Base-by-base conservation (phyloP, 2,888 invertebrate genomes). In the Pimpla rufipes region DNA sequence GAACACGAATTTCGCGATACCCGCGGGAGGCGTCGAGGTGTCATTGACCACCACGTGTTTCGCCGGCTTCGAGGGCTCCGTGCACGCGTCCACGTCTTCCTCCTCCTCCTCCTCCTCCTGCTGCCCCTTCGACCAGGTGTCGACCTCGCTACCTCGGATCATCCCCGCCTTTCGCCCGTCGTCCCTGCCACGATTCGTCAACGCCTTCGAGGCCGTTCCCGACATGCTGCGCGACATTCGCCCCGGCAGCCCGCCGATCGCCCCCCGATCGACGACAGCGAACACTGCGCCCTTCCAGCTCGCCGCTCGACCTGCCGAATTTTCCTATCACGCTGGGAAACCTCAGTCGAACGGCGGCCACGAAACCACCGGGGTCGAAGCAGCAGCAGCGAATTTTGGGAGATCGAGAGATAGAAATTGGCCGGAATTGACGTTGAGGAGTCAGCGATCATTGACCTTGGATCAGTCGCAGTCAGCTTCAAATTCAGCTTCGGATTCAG, bases 181-280 rank as follows among this genome's bases (percentile, higher is more conserved):
- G 59, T 23, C 73, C 42, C 23, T 55, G 8, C 23, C 55, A 0
- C 42, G n/a, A 78, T 81, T 79, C 52, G 70, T 85, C 40, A 83
- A 81, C 64, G 75, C 79, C 40, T 50, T 83, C 37, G 83, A 83
- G 16, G 83, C 83, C 10, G 81, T 83, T 2, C 85, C 85, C 35
- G 85, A 83, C 47, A 76, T 83, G 55, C 37, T 85, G 18, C 52
- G 71, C 10, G 77, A 83, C 6, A 52, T 78, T 16, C 62, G 85
- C 8, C 81, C 83, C 1, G 79, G 79, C 11, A 23, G 35, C 13
- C 42, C 62, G 2, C 18, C 45, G 42, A 21, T 74, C 13, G 21
- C 35, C 62, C 18, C 52, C 80, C 74, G 18, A 70, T 40, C 37
- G 16, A 40, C n/a, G n/a, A n/a, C n/a, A n/a, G n/a, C n/a, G n/a